Evolutionary conservation across 2,888 invertebrate species (phyloP).

Genomic region (Nemotelus nigrinus): DNA sequence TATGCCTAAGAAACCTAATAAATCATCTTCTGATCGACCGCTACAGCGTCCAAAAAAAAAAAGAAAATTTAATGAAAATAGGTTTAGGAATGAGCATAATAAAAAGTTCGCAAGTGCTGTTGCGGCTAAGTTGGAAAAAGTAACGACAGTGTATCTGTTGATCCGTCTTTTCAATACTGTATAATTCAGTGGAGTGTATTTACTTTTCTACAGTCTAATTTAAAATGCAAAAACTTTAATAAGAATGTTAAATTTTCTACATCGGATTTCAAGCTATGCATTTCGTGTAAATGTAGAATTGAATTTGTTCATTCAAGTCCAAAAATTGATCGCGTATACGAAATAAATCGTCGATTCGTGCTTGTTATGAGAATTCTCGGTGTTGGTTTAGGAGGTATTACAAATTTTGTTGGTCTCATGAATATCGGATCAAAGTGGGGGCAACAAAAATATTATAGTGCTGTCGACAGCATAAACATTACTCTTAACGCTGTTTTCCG

Average conservation of each 20-base stretch:
- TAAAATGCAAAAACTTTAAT: not conserved
- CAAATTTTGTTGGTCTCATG: not conserved
- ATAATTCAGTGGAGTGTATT: too few relatives aligned
- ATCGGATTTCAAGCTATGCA: too few relatives aligned
- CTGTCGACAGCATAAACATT: not conserved
- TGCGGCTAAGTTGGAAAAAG: too few relatives aligned
- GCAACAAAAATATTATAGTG: slow-evolving; percentile 1
- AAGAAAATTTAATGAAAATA: too few relatives aligned
- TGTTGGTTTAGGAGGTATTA: not conserved
- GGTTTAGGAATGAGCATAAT: too few relatives aligned
- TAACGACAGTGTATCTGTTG: too few relatives aligned
- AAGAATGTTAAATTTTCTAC: not conserved
- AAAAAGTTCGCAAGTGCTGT: too few relatives aligned
- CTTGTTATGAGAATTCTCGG: slow-evolving; percentile 4
- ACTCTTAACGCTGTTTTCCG: not conserved
- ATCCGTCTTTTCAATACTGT: too few relatives aligned
- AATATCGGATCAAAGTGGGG: not conserved
- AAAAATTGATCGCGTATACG: not conserved
- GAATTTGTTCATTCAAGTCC: slow-evolving; percentile 4
- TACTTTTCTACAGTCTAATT: not conserved
- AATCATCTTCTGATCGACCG: too few relatives aligned
- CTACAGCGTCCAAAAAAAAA: too few relatives aligned
- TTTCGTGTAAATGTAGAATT: not conserved
- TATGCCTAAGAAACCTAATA: too few relatives aligned
- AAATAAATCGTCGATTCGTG: slow-evolving; percentile 4